Evolutionary conservation across 2,797 vertebrate genomes (phyloP).

Genomic region (Dryobates pubescens): DNA sequence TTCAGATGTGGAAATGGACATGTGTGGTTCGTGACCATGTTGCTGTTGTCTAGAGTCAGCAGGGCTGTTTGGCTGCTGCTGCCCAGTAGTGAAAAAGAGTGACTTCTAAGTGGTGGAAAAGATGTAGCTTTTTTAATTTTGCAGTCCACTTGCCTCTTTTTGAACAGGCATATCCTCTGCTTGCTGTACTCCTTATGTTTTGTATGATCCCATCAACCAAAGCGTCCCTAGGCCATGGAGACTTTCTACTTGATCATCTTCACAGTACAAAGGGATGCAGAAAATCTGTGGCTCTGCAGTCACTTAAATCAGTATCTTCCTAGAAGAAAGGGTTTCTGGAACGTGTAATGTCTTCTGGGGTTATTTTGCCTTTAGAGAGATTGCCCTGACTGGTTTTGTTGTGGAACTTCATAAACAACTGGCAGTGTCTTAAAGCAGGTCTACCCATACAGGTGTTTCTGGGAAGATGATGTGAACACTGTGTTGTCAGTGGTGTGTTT

Average conservation of each 20-base stretch:
- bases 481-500: neutral
- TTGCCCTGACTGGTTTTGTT: neutral
- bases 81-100: neutral
- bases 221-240: neutral
- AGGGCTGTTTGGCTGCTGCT: neutral
- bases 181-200: neutral
- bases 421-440: neutral
- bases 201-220: neutral
- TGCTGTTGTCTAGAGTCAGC: neutral
- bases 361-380: neutral
- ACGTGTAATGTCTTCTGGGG: too few relatives aligned
- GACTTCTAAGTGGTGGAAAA: neutral
- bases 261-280: neutral
- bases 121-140: neutral
- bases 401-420: neutral
- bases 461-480: neutral
- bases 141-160: neutral
- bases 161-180: neutral
- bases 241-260: neutral
- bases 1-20: rapidly evolving
- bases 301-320: neutral
- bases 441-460: neutral
- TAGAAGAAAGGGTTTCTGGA: neutral
- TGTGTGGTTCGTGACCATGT: too few relatives aligned
- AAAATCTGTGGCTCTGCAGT: neutral